phyloP scores from a whole-genome alignment of 2,797 vertebrate species.

The Uromys caudimaculatus region DNA sequence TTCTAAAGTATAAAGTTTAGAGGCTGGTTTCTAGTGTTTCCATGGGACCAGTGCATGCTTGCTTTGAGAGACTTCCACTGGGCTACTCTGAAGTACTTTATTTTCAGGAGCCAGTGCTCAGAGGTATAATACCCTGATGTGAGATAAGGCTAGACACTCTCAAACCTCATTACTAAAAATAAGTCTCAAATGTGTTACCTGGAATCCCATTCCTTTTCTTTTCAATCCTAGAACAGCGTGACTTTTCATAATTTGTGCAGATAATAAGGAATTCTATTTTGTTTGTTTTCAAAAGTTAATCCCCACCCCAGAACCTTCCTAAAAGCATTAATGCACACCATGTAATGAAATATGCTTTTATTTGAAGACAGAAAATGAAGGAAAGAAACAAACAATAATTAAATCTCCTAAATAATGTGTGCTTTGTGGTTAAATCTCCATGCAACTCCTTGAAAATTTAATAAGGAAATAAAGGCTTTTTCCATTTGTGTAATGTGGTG shows the following conservation, averaged over 20 bases:
- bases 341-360: conserved; percentile 79
- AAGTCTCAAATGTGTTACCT: not conserved
- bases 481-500: conserved; percentile 72
- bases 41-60: not conserved
- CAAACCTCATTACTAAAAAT: not conserved
- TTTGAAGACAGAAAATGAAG: conserved; percentile 77
- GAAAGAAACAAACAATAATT: conserved; percentile 75
- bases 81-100: not conserved
- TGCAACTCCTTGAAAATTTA: conserved; percentile 82
- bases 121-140: not conserved
- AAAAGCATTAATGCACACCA: conserved; percentile 77
- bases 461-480: conserved; percentile 80
- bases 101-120: not conserved
- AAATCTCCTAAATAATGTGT: conserved; percentile 78
- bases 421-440: conserved; percentile 81
- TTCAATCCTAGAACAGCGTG: not conserved
- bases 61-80: not conserved
- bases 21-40: not conserved
- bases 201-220: not conserved
- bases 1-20: not conserved
- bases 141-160: not conserved
- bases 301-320: conserved; percentile 62
- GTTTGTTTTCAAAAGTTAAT: conserved; percentile 42
- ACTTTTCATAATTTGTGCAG: conserved; percentile 75
- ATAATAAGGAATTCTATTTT: conserved; percentile 71